A percentile compares a stretch with the other conserved stretches of the same genome.
phyloP scores from a whole-genome alignment of 2,888 invertebrate genomes.

The Hipparchia semele region DNA sequence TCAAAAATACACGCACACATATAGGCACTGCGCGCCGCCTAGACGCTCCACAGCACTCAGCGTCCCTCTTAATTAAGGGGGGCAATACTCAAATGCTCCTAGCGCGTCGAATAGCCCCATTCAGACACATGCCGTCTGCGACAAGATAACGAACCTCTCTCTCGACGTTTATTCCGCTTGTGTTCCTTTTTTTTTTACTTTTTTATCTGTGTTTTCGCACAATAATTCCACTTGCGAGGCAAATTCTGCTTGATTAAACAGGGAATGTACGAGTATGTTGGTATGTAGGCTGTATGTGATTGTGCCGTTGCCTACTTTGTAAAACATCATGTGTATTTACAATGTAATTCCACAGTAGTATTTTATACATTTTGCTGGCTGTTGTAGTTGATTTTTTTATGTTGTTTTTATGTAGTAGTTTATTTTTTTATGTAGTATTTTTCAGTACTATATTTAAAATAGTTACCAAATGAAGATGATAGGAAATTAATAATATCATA shows the following conservation, averaged over 20 bases:
- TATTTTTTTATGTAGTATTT: too few relatives aligned
- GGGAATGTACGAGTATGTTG: not conserved
- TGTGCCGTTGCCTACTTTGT: conserved; percentile 25
- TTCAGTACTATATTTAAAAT: too few relatives aligned
- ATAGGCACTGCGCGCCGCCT: conserved; percentile 56
- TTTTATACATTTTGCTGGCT: too few relatives aligned
- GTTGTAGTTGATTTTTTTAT: too few relatives aligned
- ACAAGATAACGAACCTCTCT: conserved; percentile 72
- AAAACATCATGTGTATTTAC: not conserved
- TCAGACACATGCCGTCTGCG: conserved; percentile 70
- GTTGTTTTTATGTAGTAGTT: too few relatives aligned
- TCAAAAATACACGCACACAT: conserved; percentile 55
- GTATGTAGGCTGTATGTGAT: conserved; percentile 25
- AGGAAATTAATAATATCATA: too few relatives aligned
- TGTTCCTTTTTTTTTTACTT: conserved; percentile 50
- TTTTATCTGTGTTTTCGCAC: conserved; percentile 40
- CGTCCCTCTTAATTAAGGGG: conserved; percentile 77
- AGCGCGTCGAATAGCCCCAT: conserved; percentile 58
- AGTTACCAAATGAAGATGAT: too few relatives aligned
- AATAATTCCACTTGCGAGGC: conserved; percentile 38
- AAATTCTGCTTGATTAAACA: conserved; percentile 43
- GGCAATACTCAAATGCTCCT: conserved; percentile 70
- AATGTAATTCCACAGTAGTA: not conserved
- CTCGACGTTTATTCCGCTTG: conserved; percentile 65
- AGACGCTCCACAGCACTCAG: conserved; percentile 70